Base-by-base conservation (phyloP, 1,140 invertebrate species). In the Solen grandis region DNA sequence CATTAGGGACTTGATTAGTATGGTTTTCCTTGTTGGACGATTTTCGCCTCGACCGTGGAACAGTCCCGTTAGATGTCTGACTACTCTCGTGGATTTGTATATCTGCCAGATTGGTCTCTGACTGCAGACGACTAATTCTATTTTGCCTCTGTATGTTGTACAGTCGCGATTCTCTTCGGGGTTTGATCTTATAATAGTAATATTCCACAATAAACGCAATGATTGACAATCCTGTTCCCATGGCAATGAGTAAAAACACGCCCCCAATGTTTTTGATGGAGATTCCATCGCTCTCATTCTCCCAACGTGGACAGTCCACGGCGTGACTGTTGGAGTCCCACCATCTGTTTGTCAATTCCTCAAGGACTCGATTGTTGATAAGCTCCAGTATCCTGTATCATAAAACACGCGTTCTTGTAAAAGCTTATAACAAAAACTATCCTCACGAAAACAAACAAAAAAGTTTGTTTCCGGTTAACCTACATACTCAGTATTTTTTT, bases 201-300 rank as follows among this genome's bases (percentile, higher is more conserved):
- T 98, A 99, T 92, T 99, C 98, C 55, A 98, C 95, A 0, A 95
- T 95, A n/a, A 99, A 92, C 0, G 97, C 98, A 33, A 99, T 92
- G 85, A 97, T 97, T 13, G 98, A 86, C 3, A 91, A 72, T 0
- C 82, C 89, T 0, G 88, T 86, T 0, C 90, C 90, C 27, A 90
- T 87, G 57, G 87, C 89, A 50, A 91, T 90, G 8, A 90, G 86
- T 57, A 99, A 97, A 88, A 99, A 99, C 0, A 99, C 98, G 0
- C 98, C 98, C 52, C 98, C 94, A 81, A 99, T 99, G 90, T 99
- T 99, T 84, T 98, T 95, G 82, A 99, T 99, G 75, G 97, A 98
- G 87, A 99, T 99, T 46, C 98, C 98, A 86, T 98, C 97, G 19
- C 96, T 97, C 91, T 99, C 96, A 89, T 98, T 96, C 73, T 98